These are phyloP conservation scores for Peromyscus melanophrys DNA, from an alignment of 2,797 vertebrate genomes.

Conservation along the genomic window DNA sequence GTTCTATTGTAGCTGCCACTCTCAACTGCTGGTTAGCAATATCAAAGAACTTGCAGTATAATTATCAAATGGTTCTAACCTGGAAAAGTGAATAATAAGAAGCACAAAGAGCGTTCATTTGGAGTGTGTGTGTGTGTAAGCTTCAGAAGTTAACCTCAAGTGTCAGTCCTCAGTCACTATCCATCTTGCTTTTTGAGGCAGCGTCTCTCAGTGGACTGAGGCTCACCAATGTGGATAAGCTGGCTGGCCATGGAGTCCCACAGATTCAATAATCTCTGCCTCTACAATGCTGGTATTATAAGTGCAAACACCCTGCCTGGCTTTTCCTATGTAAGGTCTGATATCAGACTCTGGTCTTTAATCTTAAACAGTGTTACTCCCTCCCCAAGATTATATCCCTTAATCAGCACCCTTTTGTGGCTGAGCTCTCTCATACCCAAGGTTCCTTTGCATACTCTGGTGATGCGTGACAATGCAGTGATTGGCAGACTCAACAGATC, in stretches of 20 bases:
- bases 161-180: neutral
- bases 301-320: neutral
- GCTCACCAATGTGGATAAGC: neutral
- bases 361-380: neutral
- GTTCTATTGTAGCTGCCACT: conserved; percentile 57
- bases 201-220: neutral
- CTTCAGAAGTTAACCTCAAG: neutral
- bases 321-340: neutral
- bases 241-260: neutral
- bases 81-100: conserved; percentile 88
- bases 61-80: conserved; percentile 85
- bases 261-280: neutral
- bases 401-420: neutral
- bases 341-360: neutral
- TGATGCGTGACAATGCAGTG: neutral
- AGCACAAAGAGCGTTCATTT: conserved; percentile 81
- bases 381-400: neutral
- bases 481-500: neutral
- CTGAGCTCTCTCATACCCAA: neutral
- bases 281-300: neutral
- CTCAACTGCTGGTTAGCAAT: conserved; percentile 50
- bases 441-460: neutral
- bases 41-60: conserved; percentile 78
- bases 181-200: neutral
- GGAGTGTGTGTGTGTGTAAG: neutral